Percentiles rank a stretch among this genome's conserved stretches.
These are phyloP conservation scores for Onychostruthus taczanowskii DNA, from an alignment of 2,113 vertebrate species.

Conservation along the genomic window DNA sequence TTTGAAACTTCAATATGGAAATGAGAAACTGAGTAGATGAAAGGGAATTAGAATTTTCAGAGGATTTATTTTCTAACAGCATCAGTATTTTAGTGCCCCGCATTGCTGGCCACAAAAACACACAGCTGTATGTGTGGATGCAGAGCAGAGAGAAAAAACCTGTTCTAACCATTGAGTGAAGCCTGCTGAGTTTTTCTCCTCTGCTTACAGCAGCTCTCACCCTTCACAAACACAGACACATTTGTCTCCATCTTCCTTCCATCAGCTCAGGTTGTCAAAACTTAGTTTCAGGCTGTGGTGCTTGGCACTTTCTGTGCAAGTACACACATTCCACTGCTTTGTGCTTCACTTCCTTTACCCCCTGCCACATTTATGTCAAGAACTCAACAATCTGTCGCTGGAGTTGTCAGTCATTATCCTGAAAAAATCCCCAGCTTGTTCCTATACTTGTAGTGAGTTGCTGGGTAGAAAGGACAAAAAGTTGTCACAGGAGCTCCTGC, in stretches of 20 bases:
- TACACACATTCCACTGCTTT: background rate
- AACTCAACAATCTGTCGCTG: background rate
- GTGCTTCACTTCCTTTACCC: background rate
- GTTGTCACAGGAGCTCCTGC: background rate
- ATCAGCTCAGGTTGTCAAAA: slow-evolving; percentile 33
- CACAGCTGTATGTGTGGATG: background rate
- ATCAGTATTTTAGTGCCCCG: background rate
- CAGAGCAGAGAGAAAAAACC: background rate
- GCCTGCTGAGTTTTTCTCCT: background rate
- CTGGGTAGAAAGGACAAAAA: background rate
- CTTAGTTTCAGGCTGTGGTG: background rate
- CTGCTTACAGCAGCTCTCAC: background rate
- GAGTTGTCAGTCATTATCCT: background rate
- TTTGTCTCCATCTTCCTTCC: background rate
- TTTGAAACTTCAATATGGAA: background rate
- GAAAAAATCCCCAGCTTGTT: background rate
- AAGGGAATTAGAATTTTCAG: background rate
- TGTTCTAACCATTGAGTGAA: background rate
- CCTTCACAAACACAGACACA: background rate
- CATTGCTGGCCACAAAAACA: background rate
- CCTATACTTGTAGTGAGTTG: background rate
- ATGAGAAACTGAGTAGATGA: background rate
- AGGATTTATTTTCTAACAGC: background rate
- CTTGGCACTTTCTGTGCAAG: background rate
- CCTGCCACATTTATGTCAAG: background rate